Evolutionary conservation across 1,140 invertebrate species (phyloP).

Genomic region (Archivesica marissinica): DNA sequence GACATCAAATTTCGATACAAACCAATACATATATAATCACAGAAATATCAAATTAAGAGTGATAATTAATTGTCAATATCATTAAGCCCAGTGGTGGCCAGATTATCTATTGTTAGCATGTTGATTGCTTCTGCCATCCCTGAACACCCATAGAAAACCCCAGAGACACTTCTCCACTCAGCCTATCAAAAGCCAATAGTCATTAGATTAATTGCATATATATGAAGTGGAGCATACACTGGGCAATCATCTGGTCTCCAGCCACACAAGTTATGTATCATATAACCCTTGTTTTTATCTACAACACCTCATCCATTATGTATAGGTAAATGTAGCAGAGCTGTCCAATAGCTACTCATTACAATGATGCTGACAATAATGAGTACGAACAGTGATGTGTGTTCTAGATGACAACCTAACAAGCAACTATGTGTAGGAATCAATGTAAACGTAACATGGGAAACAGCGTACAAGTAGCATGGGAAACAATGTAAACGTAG

Average conservation of each 20-base stretch:
- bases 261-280: not conserved
- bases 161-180: slow-evolving; percentile 9
- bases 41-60: not conserved
- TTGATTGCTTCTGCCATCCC: not conserved
- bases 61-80: slow-evolving; percentile 17
- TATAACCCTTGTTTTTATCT: not conserved
- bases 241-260: not conserved
- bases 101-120: not conserved
- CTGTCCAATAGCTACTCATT: slow-evolving; percentile 28
- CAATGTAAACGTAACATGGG: not conserved
- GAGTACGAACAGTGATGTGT: slow-evolving; percentile 2
- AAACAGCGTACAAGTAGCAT: too few species aligned
- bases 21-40: too few species aligned
- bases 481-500: too few species aligned
- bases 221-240: not conserved
- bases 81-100: not conserved
- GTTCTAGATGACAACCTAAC: not conserved
- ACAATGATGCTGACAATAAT: slow-evolving; percentile 8
- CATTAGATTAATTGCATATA: slow-evolving; percentile 31
- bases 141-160: not conserved
- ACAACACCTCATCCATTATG: slow-evolving; percentile 12
- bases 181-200: not conserved
- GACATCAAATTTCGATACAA: too few species aligned
- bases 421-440: slow-evolving; percentile 4
- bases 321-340: slow-evolving; percentile 11